A percentile compares a stretch with the other conserved stretches of the same genome.
Evolutionary conservation across 2,888 invertebrate species (phyloP).

Genomic region (Maniola hyperantus): DNA sequence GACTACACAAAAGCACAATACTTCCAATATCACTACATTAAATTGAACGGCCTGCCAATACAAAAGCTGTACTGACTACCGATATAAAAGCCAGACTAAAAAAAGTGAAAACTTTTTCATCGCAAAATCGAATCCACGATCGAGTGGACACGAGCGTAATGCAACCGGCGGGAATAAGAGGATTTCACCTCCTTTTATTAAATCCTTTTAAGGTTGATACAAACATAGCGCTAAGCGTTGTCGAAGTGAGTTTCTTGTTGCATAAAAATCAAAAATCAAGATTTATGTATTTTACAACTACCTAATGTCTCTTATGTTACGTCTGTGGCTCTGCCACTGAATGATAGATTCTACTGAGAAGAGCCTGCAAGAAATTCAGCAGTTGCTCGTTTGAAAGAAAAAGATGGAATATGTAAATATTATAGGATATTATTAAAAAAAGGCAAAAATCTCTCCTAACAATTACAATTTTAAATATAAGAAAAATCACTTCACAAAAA

Average conservation of each 20-base stretch:
- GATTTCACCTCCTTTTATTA: conserved; percentile 26
- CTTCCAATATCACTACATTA: conserved; percentile 17
- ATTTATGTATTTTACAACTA: no score
- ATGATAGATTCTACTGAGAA: no score
- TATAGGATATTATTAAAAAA: no score
- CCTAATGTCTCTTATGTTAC: no score
- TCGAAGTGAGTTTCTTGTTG: not conserved
- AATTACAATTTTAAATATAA: no score
- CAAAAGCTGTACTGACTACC: conserved; percentile 8
- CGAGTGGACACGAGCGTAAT: conserved; percentile 19
- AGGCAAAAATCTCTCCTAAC: no score
- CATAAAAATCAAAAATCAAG: not conserved
- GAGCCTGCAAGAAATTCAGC: no score
- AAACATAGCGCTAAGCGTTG: not conserved
- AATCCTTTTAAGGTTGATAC: not conserved
- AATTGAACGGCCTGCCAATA: conserved; percentile 19
- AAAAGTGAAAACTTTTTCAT: conserved; percentile 16
- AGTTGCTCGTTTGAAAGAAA: no score
- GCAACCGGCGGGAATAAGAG: conserved; percentile 25
- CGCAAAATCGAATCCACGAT: conserved; percentile 22
- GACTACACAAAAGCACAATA: conserved; percentile 7
- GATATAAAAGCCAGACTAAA: conserved; percentile 21
- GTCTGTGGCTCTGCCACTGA: no score
- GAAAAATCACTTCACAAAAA: no score
- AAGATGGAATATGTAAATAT: no score